These are phyloP conservation scores for Nebria salina DNA, from an alignment of 2,888 invertebrate species.

Conservation along the genomic window DNA sequence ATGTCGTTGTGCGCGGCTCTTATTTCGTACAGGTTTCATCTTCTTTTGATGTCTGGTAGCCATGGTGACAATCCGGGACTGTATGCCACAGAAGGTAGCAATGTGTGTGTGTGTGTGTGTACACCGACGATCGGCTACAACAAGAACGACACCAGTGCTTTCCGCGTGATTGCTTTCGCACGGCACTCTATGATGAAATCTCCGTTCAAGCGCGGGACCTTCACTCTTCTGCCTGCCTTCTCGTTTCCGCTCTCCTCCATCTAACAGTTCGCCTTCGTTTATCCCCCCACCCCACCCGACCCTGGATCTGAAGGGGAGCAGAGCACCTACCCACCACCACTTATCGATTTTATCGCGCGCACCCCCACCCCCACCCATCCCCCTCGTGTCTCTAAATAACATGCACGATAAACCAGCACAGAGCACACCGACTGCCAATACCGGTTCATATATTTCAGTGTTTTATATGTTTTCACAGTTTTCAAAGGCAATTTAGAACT, in stretches of 20 bases:
- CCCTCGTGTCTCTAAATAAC: conserved; percentile 40
- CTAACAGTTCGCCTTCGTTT: neutral
- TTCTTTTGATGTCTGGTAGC: conserved; percentile 48
- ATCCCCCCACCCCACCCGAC: neutral
- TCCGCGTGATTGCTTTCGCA: conserved; percentile 47
- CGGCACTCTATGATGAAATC: conserved; percentile 46
- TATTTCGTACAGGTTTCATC: conserved; percentile 46
- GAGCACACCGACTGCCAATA: conserved; percentile 32
- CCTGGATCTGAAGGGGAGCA: neutral
- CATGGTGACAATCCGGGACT: conserved; percentile 45
- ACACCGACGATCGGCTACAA: conserved; percentile 37
- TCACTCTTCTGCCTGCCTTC: conserved; percentile 4
- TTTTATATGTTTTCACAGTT: conserved; percentile 45
- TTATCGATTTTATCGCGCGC: conserved; percentile 44
- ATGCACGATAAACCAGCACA: conserved; percentile 46
- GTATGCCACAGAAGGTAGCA: conserved; percentile 7
- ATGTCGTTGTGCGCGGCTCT: conserved; percentile 11
- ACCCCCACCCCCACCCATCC: neutral
- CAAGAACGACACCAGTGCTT: conserved; percentile 43
- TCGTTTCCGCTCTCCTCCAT: neutral
- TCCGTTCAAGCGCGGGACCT: conserved; percentile 33
- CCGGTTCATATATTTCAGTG: conserved; percentile 39
- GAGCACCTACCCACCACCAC: conserved; percentile 14
- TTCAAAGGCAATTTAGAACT: conserved; percentile 42
- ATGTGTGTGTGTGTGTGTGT: conserved; percentile 11